Evolutionary conservation across 2,888 invertebrate species (phyloP), one percentile per base, ranked within the genome.

Genomic region (Ormyrus nitidulus): DNA sequence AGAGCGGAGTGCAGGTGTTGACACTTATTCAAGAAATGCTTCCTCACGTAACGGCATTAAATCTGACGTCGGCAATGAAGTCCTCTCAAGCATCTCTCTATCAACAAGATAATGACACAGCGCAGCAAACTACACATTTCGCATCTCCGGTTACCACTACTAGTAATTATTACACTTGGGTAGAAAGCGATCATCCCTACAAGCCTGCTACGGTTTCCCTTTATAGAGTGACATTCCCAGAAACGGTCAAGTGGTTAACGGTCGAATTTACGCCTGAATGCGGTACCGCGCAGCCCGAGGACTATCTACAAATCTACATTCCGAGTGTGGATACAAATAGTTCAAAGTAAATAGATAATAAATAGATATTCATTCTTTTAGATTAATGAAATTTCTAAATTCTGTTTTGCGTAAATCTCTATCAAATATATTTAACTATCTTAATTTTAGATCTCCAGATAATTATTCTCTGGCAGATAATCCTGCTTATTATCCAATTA

Each of bases 101-200:
- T 13, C 78, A 74, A 6, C 89, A 90, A 66, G 91, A 91, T 65
- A 89, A 87, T 69, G 91, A 91, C 58, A 83, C 82, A 69, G 46
- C 77, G 66, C 76, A 68, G 34, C 75, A 65, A 75, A 56, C 64
- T 3, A 71, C 85, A 5, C 88, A 89, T 69, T 83, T 85, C 75
- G 66, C 87, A 54, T 77, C 88, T 53, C 85, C 87, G 77, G 83
- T 89, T 72, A 85, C 87, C 70, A 97, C 96, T 48, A 96, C 97
- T 1, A 96, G 96, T 80, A 94, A 95, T 87, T 96, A 96, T 91
- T 98, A 97, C 89, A 96, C 97, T 5, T 95, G 97, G 93, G 94
- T 98, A 0, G 99, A 99, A 91, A 98, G 98, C 89, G 98, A 98
- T 59, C 99, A 99, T 92, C 99, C 99, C 0, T 99, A 99, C 91